Evolutionary conservation across 2,113 vertebrate species (phyloP).

Genomic region (Himantopus leucocephalus): DNA sequence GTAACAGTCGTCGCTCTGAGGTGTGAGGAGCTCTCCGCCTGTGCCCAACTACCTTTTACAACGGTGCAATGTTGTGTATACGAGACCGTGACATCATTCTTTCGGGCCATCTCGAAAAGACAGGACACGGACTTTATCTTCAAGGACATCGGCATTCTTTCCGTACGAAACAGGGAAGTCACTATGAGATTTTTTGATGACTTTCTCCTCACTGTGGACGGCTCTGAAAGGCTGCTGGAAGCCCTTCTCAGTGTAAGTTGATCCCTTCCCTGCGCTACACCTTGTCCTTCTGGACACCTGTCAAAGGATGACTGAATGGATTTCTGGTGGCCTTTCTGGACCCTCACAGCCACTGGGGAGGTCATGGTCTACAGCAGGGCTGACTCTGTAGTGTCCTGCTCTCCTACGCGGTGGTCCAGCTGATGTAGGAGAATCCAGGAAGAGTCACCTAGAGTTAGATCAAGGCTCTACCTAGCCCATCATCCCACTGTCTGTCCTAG

Average conservation of each 20-base stretch:
- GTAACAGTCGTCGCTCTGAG: background rate
- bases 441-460: background rate
- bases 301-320: background rate
- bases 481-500: background rate
- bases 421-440: background rate
- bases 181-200: background rate
- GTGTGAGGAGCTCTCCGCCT: background rate
- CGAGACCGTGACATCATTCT: background rate
- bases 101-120: background rate
- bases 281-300: background rate
- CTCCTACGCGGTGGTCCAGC: background rate
- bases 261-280: background rate
- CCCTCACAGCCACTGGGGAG: accelerated
- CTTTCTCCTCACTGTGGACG: background rate
- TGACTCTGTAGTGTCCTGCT: background rate
- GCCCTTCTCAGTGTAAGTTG: background rate
- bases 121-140: background rate
- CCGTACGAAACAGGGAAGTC: background rate
- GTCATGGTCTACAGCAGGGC: background rate
- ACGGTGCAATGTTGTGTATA: background rate
- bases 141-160: background rate
- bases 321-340: background rate
- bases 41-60: background rate
- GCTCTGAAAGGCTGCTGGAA: background rate
- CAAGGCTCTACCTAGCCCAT: background rate